Conservation (phyloP, 2,888 invertebrate genomes). For the Rotaria macrura region DNA sequence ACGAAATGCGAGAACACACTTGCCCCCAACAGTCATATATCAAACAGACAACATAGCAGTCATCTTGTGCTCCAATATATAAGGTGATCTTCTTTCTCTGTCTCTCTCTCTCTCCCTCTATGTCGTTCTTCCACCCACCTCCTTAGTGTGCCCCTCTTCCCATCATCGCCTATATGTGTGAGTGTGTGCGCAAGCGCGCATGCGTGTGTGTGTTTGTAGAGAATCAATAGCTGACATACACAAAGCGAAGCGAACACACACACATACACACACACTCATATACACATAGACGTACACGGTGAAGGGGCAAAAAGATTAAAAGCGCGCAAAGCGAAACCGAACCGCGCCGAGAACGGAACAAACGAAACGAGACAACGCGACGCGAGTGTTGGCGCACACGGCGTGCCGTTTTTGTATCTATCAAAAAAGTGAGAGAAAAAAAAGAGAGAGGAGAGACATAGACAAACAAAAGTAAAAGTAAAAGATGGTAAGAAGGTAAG, state of each 20-base stretch:
- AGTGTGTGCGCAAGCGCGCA: neutral
- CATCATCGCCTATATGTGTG: neutral
- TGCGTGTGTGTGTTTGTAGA: conserved; percentile 8
- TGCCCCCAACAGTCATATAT: neutral
- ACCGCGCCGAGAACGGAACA: conserved; percentile 16
- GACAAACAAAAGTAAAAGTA: neutral
- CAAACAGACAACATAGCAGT: neutral
- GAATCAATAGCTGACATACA: conserved; percentile 12
- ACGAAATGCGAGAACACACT: neutral
- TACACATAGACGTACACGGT: neutral
- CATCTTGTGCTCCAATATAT: neutral
- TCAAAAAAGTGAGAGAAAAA: neutral
- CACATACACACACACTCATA: neutral
- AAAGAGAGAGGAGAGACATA: neutral
- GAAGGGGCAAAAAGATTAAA: conserved; percentile 15
- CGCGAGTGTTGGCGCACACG: neutral
- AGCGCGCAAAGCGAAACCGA: conserved; percentile 15
- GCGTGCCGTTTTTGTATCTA: conserved; percentile 5
- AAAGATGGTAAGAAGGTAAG: conserved; percentile 8
- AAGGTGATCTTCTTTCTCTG: neutral
- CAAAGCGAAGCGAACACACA: neutral
- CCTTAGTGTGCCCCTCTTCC: neutral
- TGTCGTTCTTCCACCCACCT: neutral
- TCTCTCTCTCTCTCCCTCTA: neutral
- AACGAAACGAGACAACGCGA: conserved; percentile 17